Base-by-base conservation (phyloP, 2,797 vertebrate species). In the Sebastes trivittatus region DNA sequence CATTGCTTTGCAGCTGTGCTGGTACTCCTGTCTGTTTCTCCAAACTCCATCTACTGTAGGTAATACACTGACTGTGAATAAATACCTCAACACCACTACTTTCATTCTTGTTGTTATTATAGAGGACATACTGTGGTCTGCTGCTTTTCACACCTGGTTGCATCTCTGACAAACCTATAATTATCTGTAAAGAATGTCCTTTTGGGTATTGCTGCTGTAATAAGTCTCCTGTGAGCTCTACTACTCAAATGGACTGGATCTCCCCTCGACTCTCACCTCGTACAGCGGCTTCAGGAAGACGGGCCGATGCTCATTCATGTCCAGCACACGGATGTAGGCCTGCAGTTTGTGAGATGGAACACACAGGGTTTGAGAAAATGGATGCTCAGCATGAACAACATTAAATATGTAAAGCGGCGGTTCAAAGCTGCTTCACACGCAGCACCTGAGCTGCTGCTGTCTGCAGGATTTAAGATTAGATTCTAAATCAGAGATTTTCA, bases 291-390 rank as follows among this genome's bases (percentile, higher is more conserved):
- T 92, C 78, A 96, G 89, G 94, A 99, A 99, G 92, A 95, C 90
- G 0, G 98, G 98, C 0, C 97, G 96, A 80, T 99, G 96, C 81
- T 97, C 96, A 54, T 99, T 99, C 86, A 99, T 96, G 84, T 97
- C 96, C 94, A 99, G 92, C 78, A 98, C 97, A 0, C 95, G 94
- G 83, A 99, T 95, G 86, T 97, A 97, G 55, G 98, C 98, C 98
- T 99, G 87, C 59, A 64, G 89, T 34, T 74, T 7, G 55, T 25
- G 62, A 87, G 16, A 62, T 1, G 23, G 7, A 54, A 58, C 2
- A 77, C 49, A 88, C 25, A 38, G 23, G 29, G 71, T 64, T 52
- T 52, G 22, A 82, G 52, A 76, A 59, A 70, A 76, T 29, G 60
- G 34, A 36, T 25, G 60, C 76, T 70, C 59, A 75, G 82, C 38